A percentile compares a stretch with the other conserved stretches of the same genome.
Conservation (phyloP, 2,797 vertebrate species). For the Sarcophilus harrisii region DNA sequence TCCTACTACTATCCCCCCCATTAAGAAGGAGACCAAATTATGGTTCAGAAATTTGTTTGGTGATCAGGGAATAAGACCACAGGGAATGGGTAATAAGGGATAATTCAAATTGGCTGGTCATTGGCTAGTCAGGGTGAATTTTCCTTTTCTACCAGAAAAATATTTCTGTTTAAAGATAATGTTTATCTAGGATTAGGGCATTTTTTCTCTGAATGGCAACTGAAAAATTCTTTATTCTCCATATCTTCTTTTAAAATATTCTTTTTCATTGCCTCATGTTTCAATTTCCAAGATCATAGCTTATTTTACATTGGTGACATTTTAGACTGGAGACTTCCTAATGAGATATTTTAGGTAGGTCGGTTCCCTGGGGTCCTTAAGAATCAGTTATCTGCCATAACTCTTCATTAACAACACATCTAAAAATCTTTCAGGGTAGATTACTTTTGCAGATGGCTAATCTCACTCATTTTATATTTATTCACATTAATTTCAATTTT, state of each 20-base stretch:
- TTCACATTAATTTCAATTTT: conserved; percentile 36
- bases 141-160: not conserved
- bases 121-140: not conserved
- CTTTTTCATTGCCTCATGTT: not conserved
- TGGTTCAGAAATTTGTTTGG: not conserved
- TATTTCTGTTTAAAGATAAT: not conserved
- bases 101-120: not conserved
- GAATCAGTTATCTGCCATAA: not conserved
- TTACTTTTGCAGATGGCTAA: conserved; percentile 32
- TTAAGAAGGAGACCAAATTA: not conserved
- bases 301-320: not conserved
- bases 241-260: not conserved
- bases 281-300: not conserved
- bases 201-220: not conserved
- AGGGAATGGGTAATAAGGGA: not conserved
- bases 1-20: not conserved
- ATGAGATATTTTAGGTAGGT: conserved; percentile 1
- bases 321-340: not conserved
- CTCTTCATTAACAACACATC: conserved; percentile 6
- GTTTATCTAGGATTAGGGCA: not conserved
- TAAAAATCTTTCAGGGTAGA: not conserved
- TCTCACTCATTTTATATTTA: conserved; percentile 43
- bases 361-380: not conserved
- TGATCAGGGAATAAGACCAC: not conserved
- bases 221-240: not conserved